Evolutionary conservation across 2,888 invertebrate genomes (phyloP).

Genomic region (Hirtodrosophila alboralis): DNA sequence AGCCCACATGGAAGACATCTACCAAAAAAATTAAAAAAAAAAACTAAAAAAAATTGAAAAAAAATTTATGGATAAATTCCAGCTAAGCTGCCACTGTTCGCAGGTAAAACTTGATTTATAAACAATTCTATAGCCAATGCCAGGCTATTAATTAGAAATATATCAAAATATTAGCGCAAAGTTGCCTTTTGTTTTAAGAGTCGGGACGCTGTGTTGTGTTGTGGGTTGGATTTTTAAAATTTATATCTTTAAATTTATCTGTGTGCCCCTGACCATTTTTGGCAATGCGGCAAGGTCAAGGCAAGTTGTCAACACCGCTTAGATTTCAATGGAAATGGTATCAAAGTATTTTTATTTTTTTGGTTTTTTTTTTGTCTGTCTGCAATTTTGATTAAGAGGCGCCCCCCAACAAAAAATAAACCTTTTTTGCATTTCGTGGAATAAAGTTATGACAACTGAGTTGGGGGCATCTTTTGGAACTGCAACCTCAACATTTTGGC

Average conservation of each 20-base stretch:
- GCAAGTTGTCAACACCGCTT: slow-evolving; percentile 70
- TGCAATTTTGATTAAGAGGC: slow-evolving; percentile 74
- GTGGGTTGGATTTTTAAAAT: slow-evolving; percentile 17
- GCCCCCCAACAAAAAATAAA: no score
- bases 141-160: slow-evolving; percentile 70
- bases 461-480: neutral
- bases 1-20: no score
- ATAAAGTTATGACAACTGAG: slow-evolving; percentile 68
- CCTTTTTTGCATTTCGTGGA: slow-evolving; percentile 69
- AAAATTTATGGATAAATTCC: slow-evolving; percentile 58
- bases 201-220: slow-evolving; percentile 25
- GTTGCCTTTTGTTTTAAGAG: slow-evolving; percentile 19
- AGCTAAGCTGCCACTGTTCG: slow-evolving; percentile 54
- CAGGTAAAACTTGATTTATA: slow-evolving; percentile 48
- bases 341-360: slow-evolving; percentile 21
- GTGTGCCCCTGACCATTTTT: slow-evolving; percentile 58
- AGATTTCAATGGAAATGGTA: slow-evolving; percentile 68
- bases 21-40: no score
- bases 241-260: slow-evolving; percentile 62
- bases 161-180: slow-evolving; percentile 65
- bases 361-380: slow-evolving; percentile 40
- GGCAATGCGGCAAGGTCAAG: slow-evolving; percentile 72
- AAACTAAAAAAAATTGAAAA: no score
- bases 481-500: slow-evolving; percentile 6
- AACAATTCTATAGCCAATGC: slow-evolving; percentile 38